A percentile compares a stretch with the other conserved stretches of the same genome.
Evolutionary conservation across 2,888 invertebrate genomes (phyloP).

Genomic region (Brachyopa scutellaris): DNA sequence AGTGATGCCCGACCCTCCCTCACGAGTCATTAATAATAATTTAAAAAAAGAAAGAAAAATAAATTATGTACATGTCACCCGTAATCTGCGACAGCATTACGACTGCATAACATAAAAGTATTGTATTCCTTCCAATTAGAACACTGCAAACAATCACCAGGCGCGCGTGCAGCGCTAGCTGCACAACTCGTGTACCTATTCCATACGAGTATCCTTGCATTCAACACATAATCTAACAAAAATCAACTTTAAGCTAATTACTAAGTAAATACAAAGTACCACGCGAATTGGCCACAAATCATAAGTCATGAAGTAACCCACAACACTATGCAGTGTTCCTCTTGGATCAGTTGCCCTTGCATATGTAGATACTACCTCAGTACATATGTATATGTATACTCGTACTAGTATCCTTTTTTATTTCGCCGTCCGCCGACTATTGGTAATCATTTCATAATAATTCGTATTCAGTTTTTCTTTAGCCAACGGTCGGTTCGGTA

Average conservation of each 20-base stretch:
- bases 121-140: conserved; percentile 53
- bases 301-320: conserved; percentile 60
- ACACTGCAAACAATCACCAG: conserved; percentile 19
- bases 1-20: background rate
- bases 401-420: background rate
- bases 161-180: conserved; percentile 26
- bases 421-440: conserved; percentile 47
- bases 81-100: conserved; percentile 23
- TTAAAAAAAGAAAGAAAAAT: conserved; percentile 44
- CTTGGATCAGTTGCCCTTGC: background rate
- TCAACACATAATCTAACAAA: conserved; percentile 58
- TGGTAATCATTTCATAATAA: conserved; percentile 66
- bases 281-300: conserved; percentile 69
- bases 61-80: conserved; percentile 40
- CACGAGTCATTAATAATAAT: conserved; percentile 34
- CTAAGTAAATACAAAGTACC: conserved; percentile 68
- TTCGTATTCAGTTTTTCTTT: conserved; percentile 59
- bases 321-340: background rate
- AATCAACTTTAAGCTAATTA: conserved; percentile 69
- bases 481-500: conserved; percentile 58
- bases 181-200: conserved; percentile 16
- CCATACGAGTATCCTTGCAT: background rate
- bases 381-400: too few species aligned
- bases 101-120: conserved; percentile 19
- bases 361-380: conserved; percentile 12